A percentile compares a stretch with the other conserved stretches of the same genome.
Conservation (phyloP, 30 jellyfish, hydroid and myxozoan species). For the Turritopsis rubra region DNA sequence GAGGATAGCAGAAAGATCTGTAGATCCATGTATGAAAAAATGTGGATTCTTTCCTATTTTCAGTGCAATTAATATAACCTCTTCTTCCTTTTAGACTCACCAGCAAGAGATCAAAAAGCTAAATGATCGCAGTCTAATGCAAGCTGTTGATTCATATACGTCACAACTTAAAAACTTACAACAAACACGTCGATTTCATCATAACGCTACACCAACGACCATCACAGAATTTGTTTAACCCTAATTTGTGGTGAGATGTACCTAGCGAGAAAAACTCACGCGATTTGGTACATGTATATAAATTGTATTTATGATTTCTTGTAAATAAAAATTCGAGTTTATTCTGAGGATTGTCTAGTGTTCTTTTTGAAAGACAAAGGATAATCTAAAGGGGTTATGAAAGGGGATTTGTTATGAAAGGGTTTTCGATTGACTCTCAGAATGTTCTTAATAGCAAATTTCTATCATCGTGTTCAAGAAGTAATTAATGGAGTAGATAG, state of each 20-base stretch:
- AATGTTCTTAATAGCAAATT: too few relatives aligned
- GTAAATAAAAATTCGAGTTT: neutral
- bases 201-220: constrained; percentile 18
- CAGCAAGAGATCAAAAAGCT: constrained; percentile 62
- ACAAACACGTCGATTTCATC: neutral
- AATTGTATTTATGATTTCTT: neutral
- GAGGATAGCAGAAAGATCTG: too few relatives aligned
- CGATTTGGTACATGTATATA: neutral
- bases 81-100: constrained; percentile 51
- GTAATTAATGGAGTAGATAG: too few relatives aligned
- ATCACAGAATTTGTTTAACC: constrained; percentile 14
- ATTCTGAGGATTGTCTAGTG: neutral
- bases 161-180: constrained; percentile 31
- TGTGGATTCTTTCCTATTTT: too few relatives aligned
- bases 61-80: too few relatives aligned
- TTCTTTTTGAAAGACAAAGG: neutral
- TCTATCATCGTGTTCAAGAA: too few relatives aligned
- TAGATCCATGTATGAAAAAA: too few relatives aligned
- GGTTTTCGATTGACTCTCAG: too few relatives aligned
- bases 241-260: too few relatives aligned
- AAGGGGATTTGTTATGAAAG: too few relatives aligned
- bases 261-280: neutral
- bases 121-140: constrained; percentile 48
- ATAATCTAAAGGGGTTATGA: too few relatives aligned
- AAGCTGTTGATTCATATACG: constrained; percentile 51